Base-by-base conservation (phyloP, 2,888 invertebrate species). In the Drosophila antonietae region DNA sequence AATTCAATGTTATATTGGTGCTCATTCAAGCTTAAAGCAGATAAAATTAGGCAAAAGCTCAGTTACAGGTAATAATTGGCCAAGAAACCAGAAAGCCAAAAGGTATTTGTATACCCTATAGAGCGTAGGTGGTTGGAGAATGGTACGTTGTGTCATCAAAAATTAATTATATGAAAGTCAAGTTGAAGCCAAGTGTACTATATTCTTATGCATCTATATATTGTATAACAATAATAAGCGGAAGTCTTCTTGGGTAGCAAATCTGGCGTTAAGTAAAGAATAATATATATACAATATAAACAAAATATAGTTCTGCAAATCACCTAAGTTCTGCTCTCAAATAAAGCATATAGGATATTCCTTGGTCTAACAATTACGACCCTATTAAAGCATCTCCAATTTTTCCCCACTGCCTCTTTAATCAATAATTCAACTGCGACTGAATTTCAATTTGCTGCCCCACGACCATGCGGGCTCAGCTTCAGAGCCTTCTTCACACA, bases 361-460 rank as follows among this genome's bases (percentile, higher is more conserved):
- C 35, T 20, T 23, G 5, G 15, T 23, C 20, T 15, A 35, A 35
- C 52, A 20, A 37, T 2, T 18, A 23, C 10, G 2, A 35, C 15
- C 15, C 9, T 8, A 20, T 10, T 35, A 33, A 20, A 12, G 0
- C 35, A 15, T 28, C 28, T 41, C 15, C 23, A 20, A 5, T 46
- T 44, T 47, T 10, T 18, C 8, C 9, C 39, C 18, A 18, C 18
- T 37, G 62, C 46, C 41, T 41, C 57, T 76, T 86, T 66, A 86
- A 84, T 88, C 84, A 88, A 88, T 86, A 88, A 88, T 86, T 86
- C 83, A 80, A 65, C 69, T 58, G 56, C 47, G 74, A 68, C 73
- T 78, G 68, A 51, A 62, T 68, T 72, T 63, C 78, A 71, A 67
- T 77, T 77, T 69, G 59, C 63, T 63, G 39, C 41, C 58, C 28